Evolutionary conservation across 2,888 invertebrate species (phyloP).

Genomic region (Hartigia nigra): DNA sequence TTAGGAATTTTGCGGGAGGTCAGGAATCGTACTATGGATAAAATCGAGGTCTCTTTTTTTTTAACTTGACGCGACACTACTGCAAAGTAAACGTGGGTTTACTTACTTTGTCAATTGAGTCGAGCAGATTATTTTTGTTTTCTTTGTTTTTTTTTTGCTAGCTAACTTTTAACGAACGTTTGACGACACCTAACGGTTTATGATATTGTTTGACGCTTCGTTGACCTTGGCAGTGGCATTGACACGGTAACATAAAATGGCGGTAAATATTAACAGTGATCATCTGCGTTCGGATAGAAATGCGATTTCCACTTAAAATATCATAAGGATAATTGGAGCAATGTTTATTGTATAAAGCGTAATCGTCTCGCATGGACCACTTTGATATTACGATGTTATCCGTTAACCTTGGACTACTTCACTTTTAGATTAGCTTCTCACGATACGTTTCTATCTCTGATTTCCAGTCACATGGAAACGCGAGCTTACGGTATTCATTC

Average conservation of each 20-base stretch:
- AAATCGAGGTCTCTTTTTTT: neutral
- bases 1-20: neutral
- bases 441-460: neutral
- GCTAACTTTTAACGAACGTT: neutral
- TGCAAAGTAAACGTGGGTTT: neutral
- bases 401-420: neutral
- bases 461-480: neutral
- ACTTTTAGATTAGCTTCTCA: neutral
- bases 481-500: neutral
- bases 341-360: neutral
- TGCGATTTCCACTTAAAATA: neutral
- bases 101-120: neutral
- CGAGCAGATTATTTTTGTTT: neutral
- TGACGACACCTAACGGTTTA: neutral
- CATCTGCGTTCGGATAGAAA: neutral
- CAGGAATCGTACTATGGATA: neutral
- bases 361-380: neutral
- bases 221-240: neutral
- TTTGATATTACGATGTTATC: neutral
- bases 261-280: neutral
- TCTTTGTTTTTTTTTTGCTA: neutral
- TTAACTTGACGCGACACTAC: neutral
- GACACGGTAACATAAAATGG: neutral
- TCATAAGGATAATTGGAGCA: neutral
- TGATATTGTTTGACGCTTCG: neutral